Base-by-base conservation (phyloP, 2,113 vertebrate genomes). In the Myiozetetes cayanensis region DNA sequence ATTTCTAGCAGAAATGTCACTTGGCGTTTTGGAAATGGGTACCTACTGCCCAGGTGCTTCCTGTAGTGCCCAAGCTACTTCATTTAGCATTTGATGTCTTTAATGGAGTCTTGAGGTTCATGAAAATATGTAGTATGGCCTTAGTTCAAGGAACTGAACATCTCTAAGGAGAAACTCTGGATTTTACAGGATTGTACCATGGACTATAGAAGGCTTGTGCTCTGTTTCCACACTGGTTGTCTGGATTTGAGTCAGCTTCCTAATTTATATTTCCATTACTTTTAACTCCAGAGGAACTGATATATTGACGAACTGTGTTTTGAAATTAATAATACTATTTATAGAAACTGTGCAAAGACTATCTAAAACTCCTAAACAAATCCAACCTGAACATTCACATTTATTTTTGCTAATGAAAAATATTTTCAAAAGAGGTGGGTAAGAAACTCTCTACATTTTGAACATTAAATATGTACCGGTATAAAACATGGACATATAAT, bases 31-130 rank as follows among this genome's bases (percentile, higher is more conserved):
- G 77, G 46, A 87, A 78, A 41, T 11, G 13, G 6, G 4, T 46
- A 6, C 33, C 35, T 25, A 2, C 49, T 62, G 11, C 31, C 39
- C 75, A 14, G 28, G 25, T 76, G 21, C 14, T 46, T 82, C 14
- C 58, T 92, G 31, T 61, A 50, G 6, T 31, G 35, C 28, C 61
- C 10, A 13, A 59, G 21, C 24, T 90, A 16, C 28, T 72, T 66
- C 17, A 9, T 82, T 70, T 62, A 23, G 13, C 5, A 68, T 1
- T 53, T 90, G 31, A 8, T 67, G 28, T 86, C 24, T 37, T 84
- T n/a, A 65, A 27, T 0, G 0, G 14, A 68, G 37, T 27, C 50
- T 25, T 1, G 1, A 18, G 9, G 10, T 50, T 76, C 28, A 10
- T 68, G 49, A 66, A 33, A 25, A 18, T 28, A 22, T 62, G n/a